A percentile compares a stretch with the other conserved stretches of the same genome.
These are phyloP conservation scores for Pyxicephalus adspersus DNA, from an alignment of 2,113 vertebrate species.

Conservation along the genomic window DNA sequence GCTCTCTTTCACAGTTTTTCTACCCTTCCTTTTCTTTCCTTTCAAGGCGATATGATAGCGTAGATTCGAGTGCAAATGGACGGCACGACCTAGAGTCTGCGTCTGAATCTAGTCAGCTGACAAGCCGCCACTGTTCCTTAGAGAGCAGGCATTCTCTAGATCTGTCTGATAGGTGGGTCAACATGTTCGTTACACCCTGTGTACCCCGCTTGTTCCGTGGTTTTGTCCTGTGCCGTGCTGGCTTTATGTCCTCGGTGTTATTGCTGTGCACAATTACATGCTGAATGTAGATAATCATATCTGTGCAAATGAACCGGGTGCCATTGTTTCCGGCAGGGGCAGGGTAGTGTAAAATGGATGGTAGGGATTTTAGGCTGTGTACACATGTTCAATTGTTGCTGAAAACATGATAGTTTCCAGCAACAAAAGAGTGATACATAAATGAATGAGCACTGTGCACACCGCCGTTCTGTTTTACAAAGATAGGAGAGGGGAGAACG, in stretches of 20 bases:
- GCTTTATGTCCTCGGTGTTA: not conserved
- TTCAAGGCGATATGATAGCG: conserved; percentile 60
- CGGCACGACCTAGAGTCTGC: conserved; percentile 61
- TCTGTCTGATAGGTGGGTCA: conserved; percentile 63
- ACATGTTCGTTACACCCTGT: conserved; percentile 25
- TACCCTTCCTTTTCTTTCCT: conserved; percentile 51
- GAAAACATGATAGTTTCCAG: too few species aligned
- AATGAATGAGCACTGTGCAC: too few species aligned
- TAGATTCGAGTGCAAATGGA: conserved; percentile 64
- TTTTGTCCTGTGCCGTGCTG: conserved; percentile 44
- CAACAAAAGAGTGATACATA: too few species aligned
- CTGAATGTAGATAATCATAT: not conserved
- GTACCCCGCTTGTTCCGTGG: not conserved
- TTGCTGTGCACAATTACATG: not conserved
- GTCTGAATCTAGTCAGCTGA: conserved; percentile 66
- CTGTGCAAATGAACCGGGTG: not conserved
- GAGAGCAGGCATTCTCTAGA: conserved; percentile 65
- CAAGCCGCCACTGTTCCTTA: conserved; percentile 65
- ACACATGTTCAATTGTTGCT: too few species aligned
- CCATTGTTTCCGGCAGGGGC: too few species aligned
- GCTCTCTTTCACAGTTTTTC: not conserved
- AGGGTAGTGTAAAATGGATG: too few species aligned
- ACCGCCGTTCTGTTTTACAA: too few species aligned
- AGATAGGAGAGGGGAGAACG: too few species aligned
- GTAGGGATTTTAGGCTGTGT: too few species aligned